These are phyloP conservation scores for Muntiacus muntjak DNA, from an alignment of 2,113 vertebrate species.

Conservation along the genomic window DNA sequence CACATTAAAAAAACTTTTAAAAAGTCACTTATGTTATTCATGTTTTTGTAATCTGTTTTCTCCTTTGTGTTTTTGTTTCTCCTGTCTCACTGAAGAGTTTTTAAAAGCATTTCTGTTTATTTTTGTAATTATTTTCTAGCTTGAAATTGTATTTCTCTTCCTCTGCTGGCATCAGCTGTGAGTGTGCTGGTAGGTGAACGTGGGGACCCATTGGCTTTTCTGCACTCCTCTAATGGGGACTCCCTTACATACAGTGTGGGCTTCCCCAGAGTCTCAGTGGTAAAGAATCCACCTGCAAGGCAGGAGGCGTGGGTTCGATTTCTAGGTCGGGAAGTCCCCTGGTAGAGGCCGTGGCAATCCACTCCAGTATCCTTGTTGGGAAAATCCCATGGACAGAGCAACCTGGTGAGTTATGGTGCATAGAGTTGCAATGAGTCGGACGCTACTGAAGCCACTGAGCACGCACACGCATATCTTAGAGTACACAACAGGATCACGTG, in stretches of 20 bases:
- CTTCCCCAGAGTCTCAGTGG: not conserved
- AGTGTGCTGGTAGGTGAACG: rapidly evolving
- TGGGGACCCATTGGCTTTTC: not conserved
- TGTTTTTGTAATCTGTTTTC: not conserved
- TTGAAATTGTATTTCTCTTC: not conserved
- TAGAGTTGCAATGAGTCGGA: not conserved
- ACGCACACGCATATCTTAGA: rapidly evolving
- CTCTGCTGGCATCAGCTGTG: not conserved
- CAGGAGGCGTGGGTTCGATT: not conserved
- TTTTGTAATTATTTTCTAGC: constrained; percentile 1
- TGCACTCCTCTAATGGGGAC: not conserved
- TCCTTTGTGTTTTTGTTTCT: not conserved
- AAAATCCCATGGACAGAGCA: not conserved
- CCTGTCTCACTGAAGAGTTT: not conserved
- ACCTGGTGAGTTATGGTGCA: not conserved
- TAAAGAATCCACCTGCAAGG: not conserved
- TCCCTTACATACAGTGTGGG: not conserved
- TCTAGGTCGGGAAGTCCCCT: not conserved
- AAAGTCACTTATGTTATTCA: not conserved
- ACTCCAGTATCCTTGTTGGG: not conserved
- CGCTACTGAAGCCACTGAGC: not conserved
- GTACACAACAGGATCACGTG: too few species aligned
- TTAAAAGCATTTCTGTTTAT: not conserved
- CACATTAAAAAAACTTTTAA: not conserved
- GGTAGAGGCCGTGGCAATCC: not conserved